phyloP scores from a whole-genome alignment of 2,797 vertebrate genomes.

The Oryzias sinensis region DNA sequence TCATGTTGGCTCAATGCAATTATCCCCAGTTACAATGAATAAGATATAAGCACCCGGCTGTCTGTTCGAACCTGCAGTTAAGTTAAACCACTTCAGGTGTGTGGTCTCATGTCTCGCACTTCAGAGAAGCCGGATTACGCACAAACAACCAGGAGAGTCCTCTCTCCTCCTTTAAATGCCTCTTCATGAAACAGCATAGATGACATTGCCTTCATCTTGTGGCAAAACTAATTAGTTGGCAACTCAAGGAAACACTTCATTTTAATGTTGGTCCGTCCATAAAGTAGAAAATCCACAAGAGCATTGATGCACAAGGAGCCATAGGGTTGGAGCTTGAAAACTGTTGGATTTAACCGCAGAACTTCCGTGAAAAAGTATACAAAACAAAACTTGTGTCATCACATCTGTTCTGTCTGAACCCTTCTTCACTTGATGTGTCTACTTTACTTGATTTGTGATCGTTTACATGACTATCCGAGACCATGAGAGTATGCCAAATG shows the following conservation, averaged over 20 bases:
- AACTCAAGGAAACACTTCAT: slow-evolving; percentile 44
- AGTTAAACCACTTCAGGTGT: slow-evolving; percentile 54
- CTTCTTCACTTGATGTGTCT: slow-evolving; percentile 1
- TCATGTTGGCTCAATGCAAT: slow-evolving; percentile 61
- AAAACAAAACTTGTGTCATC: background rate
- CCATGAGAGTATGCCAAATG: slow-evolving; percentile 15
- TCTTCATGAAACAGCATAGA: slow-evolving; percentile 32
- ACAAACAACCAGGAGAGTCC: slow-evolving; percentile 31
- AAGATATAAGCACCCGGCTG: slow-evolving; percentile 47
- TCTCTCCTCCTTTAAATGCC: slow-evolving; percentile 34
- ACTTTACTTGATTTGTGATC: slow-evolving; percentile 3
- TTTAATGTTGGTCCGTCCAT: slow-evolving; percentile 17
- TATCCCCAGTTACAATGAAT: slow-evolving; percentile 63
- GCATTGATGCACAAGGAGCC: too few relatives aligned
- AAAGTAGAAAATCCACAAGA: slow-evolving; percentile 18
- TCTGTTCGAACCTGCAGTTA: slow-evolving; percentile 57
- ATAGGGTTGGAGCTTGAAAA: too few relatives aligned
- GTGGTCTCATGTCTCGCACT: slow-evolving; percentile 42
- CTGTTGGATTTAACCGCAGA: background rate
- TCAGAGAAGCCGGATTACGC: slow-evolving; percentile 33
- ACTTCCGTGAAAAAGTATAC: slow-evolving; percentile 12
- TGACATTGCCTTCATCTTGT: slow-evolving; percentile 49
- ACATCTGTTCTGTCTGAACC: slow-evolving; percentile 2
- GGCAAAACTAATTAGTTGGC: slow-evolving; percentile 42
- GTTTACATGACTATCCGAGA: slow-evolving; percentile 11